These are phyloP conservation scores for Antennarius maculatus DNA, from an alignment of 2,797 vertebrate species.

Conservation along the genomic window DNA sequence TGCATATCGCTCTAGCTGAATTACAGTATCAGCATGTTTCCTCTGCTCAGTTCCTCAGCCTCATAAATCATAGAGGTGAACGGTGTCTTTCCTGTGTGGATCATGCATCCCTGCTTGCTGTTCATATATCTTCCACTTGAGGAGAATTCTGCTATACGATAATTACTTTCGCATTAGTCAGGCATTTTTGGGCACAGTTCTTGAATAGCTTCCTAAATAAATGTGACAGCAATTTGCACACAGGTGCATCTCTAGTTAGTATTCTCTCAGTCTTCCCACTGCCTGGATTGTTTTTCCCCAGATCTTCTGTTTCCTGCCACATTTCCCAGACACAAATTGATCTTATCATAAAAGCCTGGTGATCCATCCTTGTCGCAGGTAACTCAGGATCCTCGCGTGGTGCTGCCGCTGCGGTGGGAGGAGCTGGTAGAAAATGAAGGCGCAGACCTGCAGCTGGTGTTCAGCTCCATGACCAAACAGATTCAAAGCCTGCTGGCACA, in stretches of 20 bases:
- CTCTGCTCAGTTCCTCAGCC: slow-evolving; percentile 53
- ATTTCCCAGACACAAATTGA: slow-evolving; percentile 21
- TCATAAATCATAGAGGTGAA: slow-evolving; percentile 71
- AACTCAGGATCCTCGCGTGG: slow-evolving; percentile 85
- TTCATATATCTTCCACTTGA: slow-evolving; percentile 53
- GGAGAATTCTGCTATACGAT: slow-evolving; percentile 51
- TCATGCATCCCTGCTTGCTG: slow-evolving; percentile 47
- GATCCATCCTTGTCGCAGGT: slow-evolving; percentile 77
- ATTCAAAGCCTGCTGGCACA: slow-evolving; percentile 84
- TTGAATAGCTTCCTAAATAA: slow-evolving; percentile 11
- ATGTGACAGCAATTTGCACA: slow-evolving; percentile 5
- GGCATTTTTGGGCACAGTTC: slow-evolving; percentile 33
- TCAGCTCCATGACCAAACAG: slow-evolving; percentile 80
- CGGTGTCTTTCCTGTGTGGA: slow-evolving; percentile 49
- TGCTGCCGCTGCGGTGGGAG: slow-evolving; percentile 85
- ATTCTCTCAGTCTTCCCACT: slow-evolving; percentile 40
- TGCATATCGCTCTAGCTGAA: slow-evolving; percentile 58
- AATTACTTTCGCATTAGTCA: slow-evolving; percentile 61
- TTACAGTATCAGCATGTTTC: slow-evolving; percentile 64
- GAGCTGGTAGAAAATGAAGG: slow-evolving; percentile 78
- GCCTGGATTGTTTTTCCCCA: slow-evolving; percentile 29
- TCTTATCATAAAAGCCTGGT: slow-evolving; percentile 36
- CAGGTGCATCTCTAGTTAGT: slow-evolving; percentile 24
- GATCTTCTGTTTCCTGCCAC: slow-evolving; percentile 39
- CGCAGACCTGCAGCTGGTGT: slow-evolving; percentile 79